Evolutionary conservation across 2,113 vertebrate species (phyloP).

Genomic region (Euleptes europaea): DNA sequence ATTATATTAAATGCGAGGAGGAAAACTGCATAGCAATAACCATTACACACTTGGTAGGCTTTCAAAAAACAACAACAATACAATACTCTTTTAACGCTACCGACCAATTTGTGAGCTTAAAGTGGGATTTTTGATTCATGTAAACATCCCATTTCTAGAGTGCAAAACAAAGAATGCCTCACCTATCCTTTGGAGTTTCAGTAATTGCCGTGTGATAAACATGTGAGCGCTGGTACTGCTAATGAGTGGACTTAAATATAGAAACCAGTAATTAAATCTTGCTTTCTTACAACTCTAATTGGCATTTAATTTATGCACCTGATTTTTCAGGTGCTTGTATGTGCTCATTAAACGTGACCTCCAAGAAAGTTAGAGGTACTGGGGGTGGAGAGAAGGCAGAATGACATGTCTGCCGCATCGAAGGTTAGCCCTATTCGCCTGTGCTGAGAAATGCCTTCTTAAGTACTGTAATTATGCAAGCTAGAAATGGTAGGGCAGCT

Average conservation of each 20-base stretch:
- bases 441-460: conserved; percentile 38
- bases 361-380: conserved; percentile 52
- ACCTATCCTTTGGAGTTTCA: conserved; percentile 49
- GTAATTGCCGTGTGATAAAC: conserved; percentile 64
- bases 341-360: conserved; percentile 75
- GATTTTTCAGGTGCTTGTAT: conserved; percentile 71
- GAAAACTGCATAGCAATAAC: conserved; percentile 55
- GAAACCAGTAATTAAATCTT: conserved; percentile 71
- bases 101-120: conserved; percentile 43
- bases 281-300: conserved; percentile 69
- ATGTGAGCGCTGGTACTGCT: conserved; percentile 36
- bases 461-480: conserved; percentile 39
- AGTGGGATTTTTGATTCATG: conserved; percentile 33
- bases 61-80: conserved; percentile 1
- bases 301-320: conserved; percentile 78
- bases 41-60: conserved; percentile 45
- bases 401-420: conserved; percentile 42
- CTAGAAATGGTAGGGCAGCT: conserved; percentile 29
- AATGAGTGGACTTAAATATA: conserved; percentile 69
- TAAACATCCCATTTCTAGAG: conserved; percentile 34
- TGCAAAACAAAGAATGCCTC: conserved; percentile 40
- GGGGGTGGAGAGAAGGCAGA: conserved; percentile 42
- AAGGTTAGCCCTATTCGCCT: conserved; percentile 42
- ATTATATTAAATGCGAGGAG: conserved; percentile 36
- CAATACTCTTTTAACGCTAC: conserved; percentile 48